Percentiles rank a stretch among this genome's conserved stretches.
These are phyloP conservation scores for Drosophila funebris DNA, from an alignment of 1,140 invertebrate species.

Conservation along the genomic window DNA sequence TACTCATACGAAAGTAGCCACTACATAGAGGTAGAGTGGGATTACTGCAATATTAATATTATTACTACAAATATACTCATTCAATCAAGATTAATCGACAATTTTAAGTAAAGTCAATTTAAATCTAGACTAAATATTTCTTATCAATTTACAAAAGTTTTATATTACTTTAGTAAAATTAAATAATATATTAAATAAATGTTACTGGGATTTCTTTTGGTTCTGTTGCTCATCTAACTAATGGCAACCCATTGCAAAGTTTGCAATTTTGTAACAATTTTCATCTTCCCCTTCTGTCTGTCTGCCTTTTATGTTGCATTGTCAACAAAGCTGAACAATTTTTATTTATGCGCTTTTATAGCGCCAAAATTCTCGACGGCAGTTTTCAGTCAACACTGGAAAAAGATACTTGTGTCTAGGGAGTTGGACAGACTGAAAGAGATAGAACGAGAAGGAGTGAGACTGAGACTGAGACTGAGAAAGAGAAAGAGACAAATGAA, in stretches of 20 bases:
- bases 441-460: slow-evolving; percentile 1
- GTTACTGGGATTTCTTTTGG: not conserved
- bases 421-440: not conserved
- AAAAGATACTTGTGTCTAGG: slow-evolving; percentile 23
- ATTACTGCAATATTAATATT: too few species aligned
- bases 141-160: not conserved
- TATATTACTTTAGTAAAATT: not conserved
- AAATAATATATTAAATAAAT: slow-evolving; percentile 6
- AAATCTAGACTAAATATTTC: not conserved
- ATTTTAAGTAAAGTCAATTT: not conserved
- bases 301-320: slow-evolving; percentile 27
- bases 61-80: too few species aligned
- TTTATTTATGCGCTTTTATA: slow-evolving; percentile 78
- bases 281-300: not conserved
- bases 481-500: slow-evolving; percentile 11
- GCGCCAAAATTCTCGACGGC: slow-evolving; percentile 77
- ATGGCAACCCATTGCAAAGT: slow-evolving; percentile 27
- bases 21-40: too few species aligned
- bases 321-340: slow-evolving; percentile 60
- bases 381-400: slow-evolving; percentile 74
- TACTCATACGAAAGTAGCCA: too few species aligned
- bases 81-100: too few species aligned
- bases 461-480: not conserved
- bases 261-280: slow-evolving; percentile 14
- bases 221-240: slow-evolving; percentile 28